Base-by-base conservation (phyloP, 2,888 invertebrate species). In the Mythimna lalbum region DNA sequence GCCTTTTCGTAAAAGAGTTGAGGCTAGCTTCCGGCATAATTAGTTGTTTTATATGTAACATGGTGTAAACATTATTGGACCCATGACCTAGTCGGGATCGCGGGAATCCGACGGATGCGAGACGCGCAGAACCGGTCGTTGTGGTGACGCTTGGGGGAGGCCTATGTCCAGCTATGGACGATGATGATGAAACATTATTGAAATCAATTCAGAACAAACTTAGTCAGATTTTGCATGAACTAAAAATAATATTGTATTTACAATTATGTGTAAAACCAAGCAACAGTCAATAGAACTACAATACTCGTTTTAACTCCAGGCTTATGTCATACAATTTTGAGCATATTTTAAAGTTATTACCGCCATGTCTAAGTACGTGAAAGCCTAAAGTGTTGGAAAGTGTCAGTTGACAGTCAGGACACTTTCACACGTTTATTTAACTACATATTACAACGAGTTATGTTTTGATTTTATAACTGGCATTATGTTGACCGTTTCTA, bases 331-430 rank as follows among this genome's bases (percentile, higher is more conserved):
- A 63, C 53, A 77, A 59, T 56, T 76, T 77, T 59, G 14, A 49
- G 56, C 52, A 69, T 69, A 50, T 64, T 62, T 62, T 76, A 64
- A 62, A 55, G 70, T 64, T 77, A 69, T 80, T 64, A 75, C 63
- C 73, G 55, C 73, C 59, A 52, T 50, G 67, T 60, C 49, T 53
- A 76, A 5, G 43, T 43, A 17, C 39, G 49, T 33, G 47, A 57
- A 49, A 43, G 33, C 21, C 55, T 69, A 56, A 80, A 62, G 61
- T 59, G 49, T 55, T 76, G 50, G 77, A 81, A 81, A 78, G 77
- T 55, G 19, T 19, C 0, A 21, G 68, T 80, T 50, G 69, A 47
- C 55, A 27, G 17, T 33, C 50, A 60, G 80, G 60, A 77, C 60
- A 80, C 81, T 76, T 68, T 80, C 69, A 64, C 69, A 61, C 27